phyloP scores from a whole-genome alignment of 2,113 vertebrate species.

The Gymnorhina tibicen region DNA sequence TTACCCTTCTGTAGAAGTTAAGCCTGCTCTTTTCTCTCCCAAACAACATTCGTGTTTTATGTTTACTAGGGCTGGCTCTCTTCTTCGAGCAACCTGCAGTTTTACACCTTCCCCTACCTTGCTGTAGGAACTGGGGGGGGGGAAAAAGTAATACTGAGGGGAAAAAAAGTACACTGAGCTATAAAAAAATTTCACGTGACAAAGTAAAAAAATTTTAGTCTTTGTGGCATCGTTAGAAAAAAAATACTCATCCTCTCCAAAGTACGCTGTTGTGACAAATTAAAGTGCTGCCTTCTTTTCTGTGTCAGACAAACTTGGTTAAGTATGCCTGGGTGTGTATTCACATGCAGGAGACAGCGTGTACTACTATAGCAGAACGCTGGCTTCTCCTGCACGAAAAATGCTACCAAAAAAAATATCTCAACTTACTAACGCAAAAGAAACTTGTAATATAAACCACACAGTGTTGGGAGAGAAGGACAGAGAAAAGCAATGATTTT shows the following conservation, averaged over 20 bases:
- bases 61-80: neutral
- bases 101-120: neutral
- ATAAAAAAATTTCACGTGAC: neutral
- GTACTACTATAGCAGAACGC: neutral
- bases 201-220: neutral
- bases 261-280: neutral
- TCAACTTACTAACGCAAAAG: neutral
- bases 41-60: neutral
- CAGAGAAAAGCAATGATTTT: neutral
- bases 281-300: neutral
- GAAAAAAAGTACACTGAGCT: neutral
- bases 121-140: neutral
- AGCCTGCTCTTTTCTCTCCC: neutral
- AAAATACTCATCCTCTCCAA: neutral
- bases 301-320: neutral
- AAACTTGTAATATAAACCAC: neutral
- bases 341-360: neutral
- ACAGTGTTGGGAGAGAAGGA: neutral
- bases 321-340: neutral
- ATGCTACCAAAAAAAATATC: neutral
- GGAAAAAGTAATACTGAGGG: neutral
- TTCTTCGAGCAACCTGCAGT: neutral
- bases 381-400: neutral
- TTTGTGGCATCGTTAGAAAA: neutral
- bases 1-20: neutral